Percentiles rank a stretch among this genome's conserved stretches.
These are phyloP conservation scores for Cyanistes caeruleus DNA, from an alignment of 2,113 vertebrate species.

Conservation along the genomic window DNA sequence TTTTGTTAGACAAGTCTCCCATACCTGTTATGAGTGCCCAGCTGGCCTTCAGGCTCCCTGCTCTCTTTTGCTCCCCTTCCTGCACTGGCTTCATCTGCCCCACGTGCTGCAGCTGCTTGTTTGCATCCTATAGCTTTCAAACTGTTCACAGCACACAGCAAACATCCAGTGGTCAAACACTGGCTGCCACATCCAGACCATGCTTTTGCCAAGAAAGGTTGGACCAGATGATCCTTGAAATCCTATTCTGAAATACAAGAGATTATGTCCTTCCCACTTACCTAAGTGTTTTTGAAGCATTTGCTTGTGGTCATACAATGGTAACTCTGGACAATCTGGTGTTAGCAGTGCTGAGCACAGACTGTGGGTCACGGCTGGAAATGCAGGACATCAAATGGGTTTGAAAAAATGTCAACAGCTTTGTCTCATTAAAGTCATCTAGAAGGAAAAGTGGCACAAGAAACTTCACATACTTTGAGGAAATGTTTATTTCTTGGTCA, in stretches of 20 bases:
- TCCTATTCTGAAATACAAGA: neutral
- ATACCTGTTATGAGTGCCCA: neutral
- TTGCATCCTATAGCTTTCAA: neutral
- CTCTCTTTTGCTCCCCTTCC: neutral
- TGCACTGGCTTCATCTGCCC: neutral
- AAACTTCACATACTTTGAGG: neutral
- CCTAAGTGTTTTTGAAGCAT: neutral
- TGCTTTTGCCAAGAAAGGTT: neutral
- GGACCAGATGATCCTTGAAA: neutral
- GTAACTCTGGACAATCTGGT: neutral
- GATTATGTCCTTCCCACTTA: neutral
- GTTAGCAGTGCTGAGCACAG: neutral
- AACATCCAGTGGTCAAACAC: neutral
- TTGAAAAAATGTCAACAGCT: conserved; percentile 17
- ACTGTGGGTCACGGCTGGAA: neutral
- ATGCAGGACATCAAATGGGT: neutral
- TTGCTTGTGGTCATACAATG: neutral
- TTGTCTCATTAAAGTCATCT: neutral
- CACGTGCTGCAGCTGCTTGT: neutral
- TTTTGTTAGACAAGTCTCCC: neutral
- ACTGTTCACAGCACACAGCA: neutral
- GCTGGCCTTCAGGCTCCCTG: neutral
- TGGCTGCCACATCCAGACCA: neutral
- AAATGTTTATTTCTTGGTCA: neutral
- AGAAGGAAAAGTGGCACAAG: neutral